Percentiles rank a stretch among this genome's conserved stretches.
phyloP scores from a whole-genome alignment of 2,888 invertebrate species.

The Caenorhabditis angaria region DNA sequence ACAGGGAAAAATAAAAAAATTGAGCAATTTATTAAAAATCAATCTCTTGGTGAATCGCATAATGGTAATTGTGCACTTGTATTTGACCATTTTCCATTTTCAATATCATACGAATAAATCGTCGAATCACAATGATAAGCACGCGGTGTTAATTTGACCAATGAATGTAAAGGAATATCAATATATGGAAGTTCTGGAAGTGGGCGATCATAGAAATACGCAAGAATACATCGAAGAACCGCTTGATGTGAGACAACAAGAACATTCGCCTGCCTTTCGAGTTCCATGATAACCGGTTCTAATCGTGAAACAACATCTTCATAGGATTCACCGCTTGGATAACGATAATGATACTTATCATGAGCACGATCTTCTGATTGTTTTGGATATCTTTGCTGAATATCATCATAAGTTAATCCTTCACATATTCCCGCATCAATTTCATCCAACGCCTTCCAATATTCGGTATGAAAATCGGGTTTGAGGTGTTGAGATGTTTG shows the following conservation, averaged over 20 bases:
- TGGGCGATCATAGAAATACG: conserved; percentile 83
- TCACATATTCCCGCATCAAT: conserved; percentile 81
- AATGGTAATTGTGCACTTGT: conserved; percentile 44
- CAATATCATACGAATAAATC: conserved; percentile 48
- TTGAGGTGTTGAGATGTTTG: conserved; percentile 82
- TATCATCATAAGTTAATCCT: conserved; percentile 90
- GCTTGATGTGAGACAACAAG: conserved; percentile 91
- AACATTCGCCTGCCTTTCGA: conserved; percentile 82
- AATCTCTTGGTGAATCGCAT: conserved; percentile 49
- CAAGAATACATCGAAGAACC: conserved; percentile 85
- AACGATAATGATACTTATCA: conserved; percentile 81
- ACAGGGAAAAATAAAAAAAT: background rate
- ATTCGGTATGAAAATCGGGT: conserved; percentile 77
- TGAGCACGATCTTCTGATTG: conserved; percentile 89
- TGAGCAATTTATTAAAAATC: background rate
- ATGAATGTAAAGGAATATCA: conserved; percentile 57
- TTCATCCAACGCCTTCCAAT: conserved; percentile 96
- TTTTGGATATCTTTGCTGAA: conserved; percentile 84
- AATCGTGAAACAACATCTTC: conserved; percentile 88
- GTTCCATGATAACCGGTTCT: conserved; percentile 79
- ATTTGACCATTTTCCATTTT: conserved; percentile 40
- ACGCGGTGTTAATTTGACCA: conserved; percentile 79
- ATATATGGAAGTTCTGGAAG: conserved; percentile 54
- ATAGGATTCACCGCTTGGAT: conserved; percentile 78
- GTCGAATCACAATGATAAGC: conserved; percentile 84